Evolutionary conservation across 2,888 invertebrate species (phyloP).

Genomic region (Cerceris ruficornis): DNA sequence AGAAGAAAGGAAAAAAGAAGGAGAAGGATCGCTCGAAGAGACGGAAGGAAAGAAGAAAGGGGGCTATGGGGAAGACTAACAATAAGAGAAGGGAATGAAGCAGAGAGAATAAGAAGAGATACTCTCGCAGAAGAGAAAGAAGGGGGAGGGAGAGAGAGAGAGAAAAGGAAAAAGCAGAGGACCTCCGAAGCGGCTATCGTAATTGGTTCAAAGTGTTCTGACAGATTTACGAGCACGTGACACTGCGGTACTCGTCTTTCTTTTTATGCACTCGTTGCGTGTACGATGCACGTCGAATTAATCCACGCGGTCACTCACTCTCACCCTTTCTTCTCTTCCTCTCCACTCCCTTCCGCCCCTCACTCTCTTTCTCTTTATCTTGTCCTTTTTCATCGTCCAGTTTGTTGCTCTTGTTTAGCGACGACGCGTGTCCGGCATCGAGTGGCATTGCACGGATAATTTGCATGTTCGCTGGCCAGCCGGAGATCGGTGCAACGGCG

Average conservation of each 20-base stretch:
- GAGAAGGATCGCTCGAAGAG: conserved; percentile 4
- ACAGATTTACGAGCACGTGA: conserved; percentile 58
- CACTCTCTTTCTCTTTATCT: neutral
- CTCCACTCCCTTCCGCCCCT: neutral
- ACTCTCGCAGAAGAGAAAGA: neutral
- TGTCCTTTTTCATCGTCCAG: neutral
- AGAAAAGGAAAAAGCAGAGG: conserved; percentile 19
- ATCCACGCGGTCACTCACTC: conserved; percentile 49
- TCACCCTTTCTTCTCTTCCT: conserved; percentile 10
- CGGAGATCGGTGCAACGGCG: neutral
- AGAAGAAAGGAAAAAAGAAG: conserved; percentile 11
- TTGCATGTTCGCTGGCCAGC: neutral
- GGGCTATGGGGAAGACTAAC: neutral
- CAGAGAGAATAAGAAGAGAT: conserved; percentile 1
- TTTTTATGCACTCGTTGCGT: conserved; percentile 6
- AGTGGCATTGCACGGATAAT: neutral
- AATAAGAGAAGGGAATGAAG: conserved; percentile 8
- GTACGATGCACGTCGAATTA: conserved; percentile 45
- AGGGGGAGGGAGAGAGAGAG: conserved; percentile 3
- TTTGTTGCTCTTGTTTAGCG: conserved; percentile 20
- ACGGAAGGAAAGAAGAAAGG: conserved; percentile 17
- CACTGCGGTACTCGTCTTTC: conserved; percentile 11
- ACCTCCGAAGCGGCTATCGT: conserved; percentile 29
- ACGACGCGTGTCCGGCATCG: conserved; percentile 5
- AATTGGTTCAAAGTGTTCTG: conserved; percentile 50